Evolutionary conservation across 2,797 vertebrate genomes (phyloP).

Genomic region (Epinephelus coioides): DNA sequence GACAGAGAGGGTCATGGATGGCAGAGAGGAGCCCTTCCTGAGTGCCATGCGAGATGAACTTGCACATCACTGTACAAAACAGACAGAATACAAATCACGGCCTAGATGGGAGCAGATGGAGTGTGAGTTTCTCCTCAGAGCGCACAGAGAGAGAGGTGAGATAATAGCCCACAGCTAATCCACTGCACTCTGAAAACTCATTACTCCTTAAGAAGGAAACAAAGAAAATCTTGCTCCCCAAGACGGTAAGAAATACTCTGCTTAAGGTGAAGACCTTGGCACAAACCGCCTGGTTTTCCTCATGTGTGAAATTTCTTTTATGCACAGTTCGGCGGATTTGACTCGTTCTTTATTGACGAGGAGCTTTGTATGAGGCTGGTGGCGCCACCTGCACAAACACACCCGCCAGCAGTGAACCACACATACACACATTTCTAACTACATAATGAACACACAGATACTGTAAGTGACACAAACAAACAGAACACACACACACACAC

Average conservation of each 20-base stretch:
- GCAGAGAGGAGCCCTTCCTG: constrained; percentile 19
- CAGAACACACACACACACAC: neutral
- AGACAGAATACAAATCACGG: constrained; percentile 49
- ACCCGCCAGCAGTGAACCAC: constrained; percentile 6
- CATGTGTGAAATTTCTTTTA: constrained; percentile 68
- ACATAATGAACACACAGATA: constrained; percentile 9
- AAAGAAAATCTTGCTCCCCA: constrained; percentile 28
- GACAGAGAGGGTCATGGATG: constrained; percentile 18
- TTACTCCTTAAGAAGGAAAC: constrained; percentile 65
- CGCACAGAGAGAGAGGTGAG: constrained; percentile 47
- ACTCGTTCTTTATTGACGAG: constrained; percentile 55
- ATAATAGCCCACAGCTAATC: constrained; percentile 81
- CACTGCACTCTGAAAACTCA: constrained; percentile 73
- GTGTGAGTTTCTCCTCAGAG: constrained; percentile 68
- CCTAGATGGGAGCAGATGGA: constrained; percentile 68
- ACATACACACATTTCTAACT: constrained; percentile 13
- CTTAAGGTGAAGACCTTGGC: constrained; percentile 62
- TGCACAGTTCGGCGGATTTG: constrained; percentile 55
- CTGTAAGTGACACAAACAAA: constrained; percentile 12
- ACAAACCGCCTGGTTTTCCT: constrained; percentile 45
- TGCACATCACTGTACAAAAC: constrained; percentile 40
- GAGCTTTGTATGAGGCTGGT: constrained; percentile 32
- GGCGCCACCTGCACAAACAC: constrained; percentile 26
- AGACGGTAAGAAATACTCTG: constrained; percentile 55
- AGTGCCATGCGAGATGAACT: constrained; percentile 25